phyloP scores from a whole-genome alignment of 1,140 invertebrate genomes.

The Nasonia giraulti region DNA sequence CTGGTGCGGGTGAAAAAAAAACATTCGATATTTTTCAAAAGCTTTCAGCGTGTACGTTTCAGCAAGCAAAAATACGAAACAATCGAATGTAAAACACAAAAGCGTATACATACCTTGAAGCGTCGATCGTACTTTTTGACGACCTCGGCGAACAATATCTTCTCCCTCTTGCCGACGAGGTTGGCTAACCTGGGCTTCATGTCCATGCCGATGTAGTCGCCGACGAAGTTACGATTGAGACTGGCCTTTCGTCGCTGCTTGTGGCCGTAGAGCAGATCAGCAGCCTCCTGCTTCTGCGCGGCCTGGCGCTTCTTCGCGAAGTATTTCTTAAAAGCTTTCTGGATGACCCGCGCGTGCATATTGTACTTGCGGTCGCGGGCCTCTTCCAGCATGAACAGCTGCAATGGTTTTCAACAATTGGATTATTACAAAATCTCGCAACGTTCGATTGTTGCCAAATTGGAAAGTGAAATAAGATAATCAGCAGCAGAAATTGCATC shows the following conservation, averaged over 20 bases:
- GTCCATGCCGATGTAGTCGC: conserved; percentile 85
- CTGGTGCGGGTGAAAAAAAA: no score
- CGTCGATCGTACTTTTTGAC: conserved; percentile 84
- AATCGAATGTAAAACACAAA: no score
- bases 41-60: no score
- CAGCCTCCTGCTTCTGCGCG: conserved; percentile 79
- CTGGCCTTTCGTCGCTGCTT: conserved; percentile 82
- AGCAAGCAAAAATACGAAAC: no score
- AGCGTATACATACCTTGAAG: conserved; percentile 76
- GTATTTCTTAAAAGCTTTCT: conserved; percentile 83
- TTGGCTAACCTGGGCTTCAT: conserved; percentile 76
- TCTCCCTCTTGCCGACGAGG: conserved; percentile 80
- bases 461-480: no score
- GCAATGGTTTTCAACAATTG: conserved; percentile 13
- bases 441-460: no score
- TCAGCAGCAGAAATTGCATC: no score
- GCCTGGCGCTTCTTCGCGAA: conserved; percentile 79
- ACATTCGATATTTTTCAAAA: no score
- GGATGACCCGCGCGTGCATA: conserved; percentile 81
- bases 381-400: conserved; percentile 86
- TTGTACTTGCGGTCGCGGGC: conserved; percentile 83
- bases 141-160: conserved; percentile 82
- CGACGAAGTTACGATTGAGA: conserved; percentile 83
- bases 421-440: no score
- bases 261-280: conserved; percentile 78